Evolutionary conservation across 2,888 invertebrate genomes (phyloP).

Genomic region (Thysanoteuthis rhombus): DNA sequence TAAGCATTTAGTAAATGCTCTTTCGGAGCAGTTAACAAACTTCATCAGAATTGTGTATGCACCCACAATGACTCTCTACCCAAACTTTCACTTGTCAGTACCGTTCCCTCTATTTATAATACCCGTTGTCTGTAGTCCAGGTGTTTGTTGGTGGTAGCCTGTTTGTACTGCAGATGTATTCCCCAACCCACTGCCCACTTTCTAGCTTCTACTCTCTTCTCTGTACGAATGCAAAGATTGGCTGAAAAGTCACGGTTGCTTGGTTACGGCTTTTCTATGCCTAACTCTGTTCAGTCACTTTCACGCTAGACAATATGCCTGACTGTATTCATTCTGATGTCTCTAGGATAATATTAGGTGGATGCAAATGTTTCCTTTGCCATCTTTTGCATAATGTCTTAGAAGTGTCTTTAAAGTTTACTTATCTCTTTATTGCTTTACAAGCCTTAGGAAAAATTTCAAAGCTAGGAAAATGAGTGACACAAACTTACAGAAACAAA

Average conservation of each 20-base stretch:
- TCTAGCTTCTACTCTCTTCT: neutral
- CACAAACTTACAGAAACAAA: no score
- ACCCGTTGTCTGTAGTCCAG: conserved; percentile 28
- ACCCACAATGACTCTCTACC: neutral
- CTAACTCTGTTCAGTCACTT: neutral
- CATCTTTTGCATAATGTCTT: neutral
- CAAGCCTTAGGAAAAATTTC: no score
- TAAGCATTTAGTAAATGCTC: conserved; percentile 31
- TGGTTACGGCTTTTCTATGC: neutral
- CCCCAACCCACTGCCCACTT: neutral
- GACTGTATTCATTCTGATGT: neutral
- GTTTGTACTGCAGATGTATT: conserved; percentile 27
- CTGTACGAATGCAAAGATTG: neutral
- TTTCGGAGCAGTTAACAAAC: neutral
- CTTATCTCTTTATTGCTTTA: no score
- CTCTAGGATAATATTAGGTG: neutral
- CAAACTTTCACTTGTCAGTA: conserved; percentile 29
- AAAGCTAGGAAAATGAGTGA: no score
- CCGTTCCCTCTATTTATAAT: conserved; percentile 13
- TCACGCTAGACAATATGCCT: neutral
- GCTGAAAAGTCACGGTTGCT: neutral
- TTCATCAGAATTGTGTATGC: conserved; percentile 28
- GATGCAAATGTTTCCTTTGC: neutral
- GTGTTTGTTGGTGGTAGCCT: conserved; percentile 28
- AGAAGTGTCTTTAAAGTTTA: neutral